Evolutionary conservation across 2,888 invertebrate genomes (phyloP), one percentile per base, ranked within the genome.

Genomic region (Gonocerus acuteangulatus): DNA sequence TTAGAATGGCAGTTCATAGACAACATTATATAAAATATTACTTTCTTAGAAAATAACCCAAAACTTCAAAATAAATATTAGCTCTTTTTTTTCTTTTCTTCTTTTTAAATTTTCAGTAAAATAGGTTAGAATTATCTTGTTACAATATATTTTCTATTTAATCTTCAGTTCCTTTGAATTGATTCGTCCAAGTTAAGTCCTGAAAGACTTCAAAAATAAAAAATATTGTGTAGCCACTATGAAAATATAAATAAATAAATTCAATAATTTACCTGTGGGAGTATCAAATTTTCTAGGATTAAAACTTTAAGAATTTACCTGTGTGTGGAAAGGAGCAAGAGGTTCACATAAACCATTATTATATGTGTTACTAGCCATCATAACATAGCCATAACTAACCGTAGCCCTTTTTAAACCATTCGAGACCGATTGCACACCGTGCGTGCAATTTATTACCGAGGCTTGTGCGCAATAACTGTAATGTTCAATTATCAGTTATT

Each of bases 11-110:
- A 54, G 47, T 47, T 21, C 19, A 47, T 47, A 47, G 18, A 18
- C 21, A 51, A 34, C 19, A 19, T 13, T 39, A 54, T 54, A 54
- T 54, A 54, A 54, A 54, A 54, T 54, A 54, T 54, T 54, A 54
- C 21, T 42, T 54, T 42, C 15, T 21, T 54, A 51, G 32, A 42
- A 54, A 48, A 39, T 21, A 54, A 54, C 34, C 21, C 21, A 54
- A 54, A 42, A 52, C 13, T 21, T 54, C 19, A 51, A 51, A 54
- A 51, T 39, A 54, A 39, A 22, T 42, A 54, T 51, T 9, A 27
- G 27, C 27, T 27, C 27, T 27, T 27, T 27, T 27, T 27, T 27
- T 27, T 27, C 4, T 39, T 39, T 39, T 54, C n/a, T 34, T 34
- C 16, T 54, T 13, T n/a, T n/a, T n/a, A n/a, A n/a, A 39, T 54